A percentile compares a stretch with the other conserved stretches of the same genome.
These are phyloP conservation scores for Dichetophora obliterata DNA, from an alignment of 2,888 invertebrate genomes.

Conservation along the genomic window DNA sequence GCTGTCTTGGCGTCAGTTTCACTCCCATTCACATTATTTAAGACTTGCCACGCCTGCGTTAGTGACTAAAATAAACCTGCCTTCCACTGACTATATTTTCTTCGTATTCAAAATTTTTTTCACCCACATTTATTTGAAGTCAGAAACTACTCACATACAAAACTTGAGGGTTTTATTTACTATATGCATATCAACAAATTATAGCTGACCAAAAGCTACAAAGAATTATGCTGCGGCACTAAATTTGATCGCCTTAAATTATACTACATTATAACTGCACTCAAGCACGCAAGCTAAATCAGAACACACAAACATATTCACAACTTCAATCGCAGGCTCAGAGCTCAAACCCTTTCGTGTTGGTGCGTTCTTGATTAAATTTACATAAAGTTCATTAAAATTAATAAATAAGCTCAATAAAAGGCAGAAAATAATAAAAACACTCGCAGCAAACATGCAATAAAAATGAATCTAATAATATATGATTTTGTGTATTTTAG, in stretches of 20 bases:
- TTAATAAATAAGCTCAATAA: background rate
- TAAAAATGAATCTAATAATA: constrained; percentile 22
- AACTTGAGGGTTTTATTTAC: constrained; percentile 2
- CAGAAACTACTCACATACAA: background rate
- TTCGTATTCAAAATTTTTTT: background rate
- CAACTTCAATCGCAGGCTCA: background rate
- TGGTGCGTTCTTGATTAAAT: constrained; percentile 24
- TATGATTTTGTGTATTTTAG: background rate
- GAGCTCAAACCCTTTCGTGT: constrained; percentile 11
- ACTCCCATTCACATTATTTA: background rate
- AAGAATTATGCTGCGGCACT: background rate
- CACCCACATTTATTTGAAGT: background rate
- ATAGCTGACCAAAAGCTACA: constrained; percentile 2
- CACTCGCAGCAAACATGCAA: constrained; percentile 22
- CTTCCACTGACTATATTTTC: background rate
- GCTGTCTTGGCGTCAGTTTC: constrained; percentile 19
- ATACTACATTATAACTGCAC: constrained; percentile 12
- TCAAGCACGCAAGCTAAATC: constrained; percentile 17
- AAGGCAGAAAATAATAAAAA: background rate
- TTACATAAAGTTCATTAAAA: constrained; percentile 32
- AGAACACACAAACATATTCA: background rate
- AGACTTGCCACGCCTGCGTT: background rate
- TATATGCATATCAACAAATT: constrained; percentile 8
- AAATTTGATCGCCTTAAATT: constrained; percentile 6
- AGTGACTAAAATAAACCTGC: no score